These are phyloP conservation scores for Leptosomus discolor DNA, from an alignment of 2,113 vertebrate species.

Conservation along the genomic window DNA sequence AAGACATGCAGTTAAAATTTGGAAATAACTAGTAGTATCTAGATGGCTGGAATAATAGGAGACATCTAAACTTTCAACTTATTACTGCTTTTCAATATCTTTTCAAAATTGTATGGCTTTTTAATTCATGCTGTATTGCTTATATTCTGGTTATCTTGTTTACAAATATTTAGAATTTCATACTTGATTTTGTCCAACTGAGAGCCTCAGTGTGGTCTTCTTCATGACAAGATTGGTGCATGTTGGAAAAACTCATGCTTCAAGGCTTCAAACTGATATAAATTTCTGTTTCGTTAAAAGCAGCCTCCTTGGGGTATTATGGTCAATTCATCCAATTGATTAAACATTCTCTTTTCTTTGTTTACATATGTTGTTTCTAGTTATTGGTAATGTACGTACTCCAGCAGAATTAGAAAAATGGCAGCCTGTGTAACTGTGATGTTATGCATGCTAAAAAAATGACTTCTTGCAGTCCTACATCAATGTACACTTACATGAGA, in stretches of 20 bases:
- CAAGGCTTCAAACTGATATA: neutral
- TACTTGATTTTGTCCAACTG: neutral
- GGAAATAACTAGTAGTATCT: neutral
- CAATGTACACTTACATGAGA: neutral
- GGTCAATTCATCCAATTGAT: neutral
- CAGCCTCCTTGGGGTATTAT: neutral
- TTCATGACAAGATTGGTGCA: neutral
- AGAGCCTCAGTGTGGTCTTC: neutral
- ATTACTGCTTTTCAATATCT: neutral
- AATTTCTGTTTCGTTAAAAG: neutral
- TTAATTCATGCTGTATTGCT: neutral
- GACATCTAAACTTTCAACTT: neutral
- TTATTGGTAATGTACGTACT: neutral
- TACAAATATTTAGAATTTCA: neutral
- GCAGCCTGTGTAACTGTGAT: neutral
- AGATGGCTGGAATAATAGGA: neutral
- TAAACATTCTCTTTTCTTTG: neutral
- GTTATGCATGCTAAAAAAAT: fast-evolving
- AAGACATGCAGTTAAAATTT: neutral
- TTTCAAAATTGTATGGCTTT: neutral
- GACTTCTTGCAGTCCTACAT: neutral
- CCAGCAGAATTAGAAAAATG: neutral
- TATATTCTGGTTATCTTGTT: neutral
- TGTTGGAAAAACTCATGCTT: neutral
- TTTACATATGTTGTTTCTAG: neutral